These are phyloP conservation scores for Percopsis transmontana DNA, from an alignment of 2,113 vertebrate species.

Conservation along the genomic window DNA sequence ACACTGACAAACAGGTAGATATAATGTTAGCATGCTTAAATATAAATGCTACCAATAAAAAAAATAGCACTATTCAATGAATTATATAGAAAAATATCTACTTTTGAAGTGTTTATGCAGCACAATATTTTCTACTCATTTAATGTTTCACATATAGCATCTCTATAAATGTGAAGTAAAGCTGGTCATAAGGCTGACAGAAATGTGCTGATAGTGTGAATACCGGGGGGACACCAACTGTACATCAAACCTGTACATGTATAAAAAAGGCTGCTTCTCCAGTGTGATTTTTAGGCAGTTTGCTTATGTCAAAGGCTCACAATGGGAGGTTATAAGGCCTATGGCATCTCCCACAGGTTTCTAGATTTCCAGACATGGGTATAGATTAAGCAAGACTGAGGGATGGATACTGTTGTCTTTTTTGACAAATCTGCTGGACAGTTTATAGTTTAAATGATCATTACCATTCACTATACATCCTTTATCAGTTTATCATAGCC, in stretches of 20 bases:
- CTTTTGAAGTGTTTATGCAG: no score
- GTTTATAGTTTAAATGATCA: conserved; percentile 8
- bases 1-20: no score
- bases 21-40: no score
- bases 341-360: background rate
- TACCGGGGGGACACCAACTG: background rate
- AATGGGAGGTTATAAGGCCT: background rate
- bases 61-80: no score
- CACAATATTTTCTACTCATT: background rate
- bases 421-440: conserved; percentile 42
- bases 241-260: background rate
- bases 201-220: background rate
- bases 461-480: background rate
- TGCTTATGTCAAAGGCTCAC: background rate
- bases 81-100: no score
- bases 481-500: background rate
- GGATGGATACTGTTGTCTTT: background rate
- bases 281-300: background rate
- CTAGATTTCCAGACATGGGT: background rate
- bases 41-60: no score
- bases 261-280: background rate
- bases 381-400: background rate
- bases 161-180: background rate
- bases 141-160: background rate
- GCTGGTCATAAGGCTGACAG: background rate